Evolutionary conservation across 2,797 vertebrate species (phyloP).

Genomic region (Chiloscyllium punctatum): DNA sequence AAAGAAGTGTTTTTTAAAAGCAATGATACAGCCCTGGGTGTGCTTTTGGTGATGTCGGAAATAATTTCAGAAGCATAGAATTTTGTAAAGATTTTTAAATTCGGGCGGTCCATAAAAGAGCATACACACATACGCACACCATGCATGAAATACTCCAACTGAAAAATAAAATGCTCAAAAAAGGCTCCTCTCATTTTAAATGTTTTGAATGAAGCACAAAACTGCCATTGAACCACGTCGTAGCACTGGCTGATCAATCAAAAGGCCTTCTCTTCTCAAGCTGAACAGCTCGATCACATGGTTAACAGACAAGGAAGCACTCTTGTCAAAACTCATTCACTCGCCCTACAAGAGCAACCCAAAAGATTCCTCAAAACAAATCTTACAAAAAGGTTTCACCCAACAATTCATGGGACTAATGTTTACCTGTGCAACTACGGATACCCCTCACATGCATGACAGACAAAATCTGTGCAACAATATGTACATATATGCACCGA

Average conservation of each 20-base stretch:
- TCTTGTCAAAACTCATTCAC: neutral
- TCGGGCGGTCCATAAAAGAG: neutral
- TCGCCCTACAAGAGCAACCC: neutral
- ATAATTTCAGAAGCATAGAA: neutral
- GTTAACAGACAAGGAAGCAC: neutral
- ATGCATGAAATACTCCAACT: neutral
- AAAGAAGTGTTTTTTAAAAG: neutral
- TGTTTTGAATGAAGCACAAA: neutral
- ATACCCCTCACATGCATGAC: neutral
- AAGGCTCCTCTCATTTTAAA: neutral
- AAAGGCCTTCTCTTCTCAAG: neutral
- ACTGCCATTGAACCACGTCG: neutral
- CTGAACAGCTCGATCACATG: neutral
- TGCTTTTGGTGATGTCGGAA: neutral
- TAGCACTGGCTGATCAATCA: neutral
- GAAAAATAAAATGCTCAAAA: neutral
- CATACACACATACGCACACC: neutral
- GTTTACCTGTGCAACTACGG: neutral
- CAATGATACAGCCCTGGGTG: neutral
- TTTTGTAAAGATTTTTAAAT: neutral
- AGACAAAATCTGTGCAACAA: too few relatives aligned
- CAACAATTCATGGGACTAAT: neutral
- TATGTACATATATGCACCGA: too few relatives aligned
- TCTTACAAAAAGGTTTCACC: neutral
- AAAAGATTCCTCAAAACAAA: neutral